Evolutionary conservation across 2,888 invertebrate genomes (phyloP).

Genomic region (Adelphocoris suturalis): DNA sequence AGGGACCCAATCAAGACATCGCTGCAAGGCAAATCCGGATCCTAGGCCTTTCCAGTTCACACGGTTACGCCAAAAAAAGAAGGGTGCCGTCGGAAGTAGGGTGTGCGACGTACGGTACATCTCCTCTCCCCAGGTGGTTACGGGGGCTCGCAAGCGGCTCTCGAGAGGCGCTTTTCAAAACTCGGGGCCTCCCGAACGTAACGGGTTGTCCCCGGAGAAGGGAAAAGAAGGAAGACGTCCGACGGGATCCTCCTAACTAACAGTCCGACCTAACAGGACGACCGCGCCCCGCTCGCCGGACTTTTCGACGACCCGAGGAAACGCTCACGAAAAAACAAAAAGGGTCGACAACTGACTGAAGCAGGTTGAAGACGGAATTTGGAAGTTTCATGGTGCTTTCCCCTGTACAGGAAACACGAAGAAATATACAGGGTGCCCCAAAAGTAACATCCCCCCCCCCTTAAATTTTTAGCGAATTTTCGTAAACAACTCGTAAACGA

Average conservation of each 20-base stretch:
- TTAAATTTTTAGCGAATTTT: too few relatives aligned
- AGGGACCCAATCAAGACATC: too few relatives aligned
- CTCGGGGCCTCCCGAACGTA: neutral
- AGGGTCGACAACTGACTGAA: too few relatives aligned
- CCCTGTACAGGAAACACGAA: too few relatives aligned
- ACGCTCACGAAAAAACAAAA: neutral
- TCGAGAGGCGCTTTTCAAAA: neutral
- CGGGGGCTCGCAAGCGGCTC: neutral
- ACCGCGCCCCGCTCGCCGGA: neutral
- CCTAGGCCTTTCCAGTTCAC: neutral
- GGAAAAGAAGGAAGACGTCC: conserved; percentile 1
- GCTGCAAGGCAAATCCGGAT: too few relatives aligned
- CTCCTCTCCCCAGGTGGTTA: neutral
- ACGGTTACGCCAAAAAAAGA: conserved; percentile 17
- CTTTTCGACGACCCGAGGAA: neutral
- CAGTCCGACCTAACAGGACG: conserved; percentile 40
- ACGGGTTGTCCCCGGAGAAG: conserved; percentile 18
- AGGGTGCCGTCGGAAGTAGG: neutral
- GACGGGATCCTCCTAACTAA: conserved; percentile 29
- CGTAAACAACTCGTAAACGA: too few relatives aligned
- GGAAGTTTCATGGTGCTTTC: too few relatives aligned
- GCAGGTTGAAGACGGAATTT: too few relatives aligned
- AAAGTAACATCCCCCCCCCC: too few relatives aligned
- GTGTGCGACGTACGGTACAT: neutral
- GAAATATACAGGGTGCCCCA: too few relatives aligned